phyloP scores from a whole-genome alignment of 2,113 vertebrate species.

The Aegotheles bennettii region DNA sequence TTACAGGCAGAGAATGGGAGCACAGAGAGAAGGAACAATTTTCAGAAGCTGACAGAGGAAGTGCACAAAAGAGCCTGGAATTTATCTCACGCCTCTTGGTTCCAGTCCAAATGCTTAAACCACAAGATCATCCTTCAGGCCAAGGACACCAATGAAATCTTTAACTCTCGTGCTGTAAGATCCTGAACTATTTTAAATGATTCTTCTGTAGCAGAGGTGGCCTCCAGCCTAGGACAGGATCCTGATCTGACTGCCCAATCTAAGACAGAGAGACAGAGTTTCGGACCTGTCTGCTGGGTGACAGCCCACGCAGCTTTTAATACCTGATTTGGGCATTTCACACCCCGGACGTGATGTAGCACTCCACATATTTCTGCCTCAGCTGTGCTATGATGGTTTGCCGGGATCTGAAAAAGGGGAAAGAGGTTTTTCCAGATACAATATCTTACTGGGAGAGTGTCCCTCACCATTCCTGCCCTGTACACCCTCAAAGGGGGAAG shows the following conservation, averaged over 20 bases:
- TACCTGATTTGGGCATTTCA: not conserved
- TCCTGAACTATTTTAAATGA: not conserved
- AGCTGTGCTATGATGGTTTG: not conserved
- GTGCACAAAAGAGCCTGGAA: not conserved
- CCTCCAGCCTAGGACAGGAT: not conserved
- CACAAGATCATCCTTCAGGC: constrained; percentile 15
- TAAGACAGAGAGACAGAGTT: not conserved
- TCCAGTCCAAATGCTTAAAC: constrained; percentile 12
- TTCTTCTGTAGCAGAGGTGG: not conserved
- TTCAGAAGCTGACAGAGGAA: constrained; percentile 25
- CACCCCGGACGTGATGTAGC: not conserved
- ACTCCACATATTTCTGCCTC: not conserved
- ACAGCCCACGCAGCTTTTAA: not conserved
- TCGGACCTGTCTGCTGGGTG: not conserved
- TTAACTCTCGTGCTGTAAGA: not conserved
- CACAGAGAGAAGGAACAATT: not conserved
- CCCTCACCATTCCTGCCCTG: not conserved
- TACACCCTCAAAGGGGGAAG: not conserved
- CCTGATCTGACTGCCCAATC: not conserved
- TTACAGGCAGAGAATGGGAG: not conserved
- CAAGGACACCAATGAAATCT: not conserved
- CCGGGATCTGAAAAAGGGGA: not conserved
- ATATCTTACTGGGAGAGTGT: not conserved
- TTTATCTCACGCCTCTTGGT: constrained; percentile 37
- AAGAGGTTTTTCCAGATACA: not conserved